These are phyloP conservation scores for Sebastiscus tertius DNA, from an alignment of 2,797 vertebrate species.

Conservation along the genomic window DNA sequence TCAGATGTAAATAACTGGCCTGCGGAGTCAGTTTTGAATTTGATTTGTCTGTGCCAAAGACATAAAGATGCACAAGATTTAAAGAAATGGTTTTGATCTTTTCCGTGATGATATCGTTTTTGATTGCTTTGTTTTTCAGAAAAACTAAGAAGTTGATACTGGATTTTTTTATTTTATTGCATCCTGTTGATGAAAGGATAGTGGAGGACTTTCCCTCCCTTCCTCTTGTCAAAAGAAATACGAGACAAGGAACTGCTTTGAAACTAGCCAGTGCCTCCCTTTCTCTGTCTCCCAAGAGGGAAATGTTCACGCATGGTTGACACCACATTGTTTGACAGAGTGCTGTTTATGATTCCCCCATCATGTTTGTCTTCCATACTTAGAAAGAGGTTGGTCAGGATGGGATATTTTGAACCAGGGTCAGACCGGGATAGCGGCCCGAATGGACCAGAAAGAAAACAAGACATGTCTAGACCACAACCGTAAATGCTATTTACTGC, in stretches of 20 bases:
- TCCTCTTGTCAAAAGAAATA: background rate
- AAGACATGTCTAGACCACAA: conserved; percentile 63
- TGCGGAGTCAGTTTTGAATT: background rate
- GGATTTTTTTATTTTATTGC: background rate
- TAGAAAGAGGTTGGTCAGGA: conserved; percentile 48
- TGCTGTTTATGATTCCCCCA: conserved; percentile 48
- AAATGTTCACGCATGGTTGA: conserved; percentile 18
- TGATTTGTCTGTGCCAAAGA: background rate
- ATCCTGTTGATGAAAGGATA: background rate
- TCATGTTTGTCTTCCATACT: conserved; percentile 66
- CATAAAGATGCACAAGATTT: background rate
- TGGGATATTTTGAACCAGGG: conserved; percentile 69
- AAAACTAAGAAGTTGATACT: background rate
- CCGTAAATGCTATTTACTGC: conserved; percentile 52
- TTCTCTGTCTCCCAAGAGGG: conserved; percentile 20
- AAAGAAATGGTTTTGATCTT: background rate
- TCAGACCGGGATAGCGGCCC: conserved; percentile 51
- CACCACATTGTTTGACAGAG: conserved; percentile 42
- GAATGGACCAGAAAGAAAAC: conserved; percentile 54
- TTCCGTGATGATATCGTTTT: background rate
- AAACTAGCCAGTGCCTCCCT: conserved; percentile 3
- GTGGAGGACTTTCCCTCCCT: background rate
- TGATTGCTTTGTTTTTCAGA: background rate
- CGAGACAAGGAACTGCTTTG: conserved; percentile 12
- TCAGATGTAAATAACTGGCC: conserved; percentile 2